Conservation (phyloP, 2,797 vertebrate species). For the Vultur gryphus region DNA sequence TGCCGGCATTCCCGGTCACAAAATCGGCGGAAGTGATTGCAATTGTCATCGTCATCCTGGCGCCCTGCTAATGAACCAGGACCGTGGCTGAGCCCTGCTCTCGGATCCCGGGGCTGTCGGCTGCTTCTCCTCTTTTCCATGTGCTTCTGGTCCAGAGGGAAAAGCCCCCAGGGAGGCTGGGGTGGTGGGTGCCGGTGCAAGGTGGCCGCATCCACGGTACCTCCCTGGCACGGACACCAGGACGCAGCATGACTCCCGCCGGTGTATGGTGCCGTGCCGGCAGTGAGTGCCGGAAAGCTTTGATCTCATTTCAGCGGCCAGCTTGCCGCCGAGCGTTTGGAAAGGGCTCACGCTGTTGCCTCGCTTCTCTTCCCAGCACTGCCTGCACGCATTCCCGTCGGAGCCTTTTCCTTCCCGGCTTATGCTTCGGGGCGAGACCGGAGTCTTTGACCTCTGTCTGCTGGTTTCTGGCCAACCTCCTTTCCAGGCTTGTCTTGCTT, state of each 20-base stretch:
- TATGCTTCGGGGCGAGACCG: background rate
- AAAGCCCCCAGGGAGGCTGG: background rate
- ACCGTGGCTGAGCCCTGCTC: background rate
- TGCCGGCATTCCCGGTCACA: accelerated
- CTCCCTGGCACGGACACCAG: background rate
- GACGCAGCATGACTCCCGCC: accelerated
- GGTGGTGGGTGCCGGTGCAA: accelerated
- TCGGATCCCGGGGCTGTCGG: background rate
- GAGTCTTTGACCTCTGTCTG: slow-evolving; percentile 46
- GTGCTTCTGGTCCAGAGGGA: background rate
- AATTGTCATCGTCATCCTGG: accelerated
- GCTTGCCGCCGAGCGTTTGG: background rate
- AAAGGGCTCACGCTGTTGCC: background rate
- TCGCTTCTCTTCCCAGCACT: background rate
- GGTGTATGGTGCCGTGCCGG: background rate
- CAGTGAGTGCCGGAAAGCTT: slow-evolving; percentile 25
- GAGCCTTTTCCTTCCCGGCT: background rate
- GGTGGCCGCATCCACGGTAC: accelerated
- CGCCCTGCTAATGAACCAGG: background rate
- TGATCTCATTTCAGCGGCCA: slow-evolving; percentile 24
- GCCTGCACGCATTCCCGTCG: background rate
- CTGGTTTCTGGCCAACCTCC: slow-evolving; percentile 47
- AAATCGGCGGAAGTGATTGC: accelerated
- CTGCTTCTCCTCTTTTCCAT: background rate
- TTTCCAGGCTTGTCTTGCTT: slow-evolving; percentile 12